Conservation (phyloP, 1,140 invertebrate genomes). For the Limonius californicus region DNA sequence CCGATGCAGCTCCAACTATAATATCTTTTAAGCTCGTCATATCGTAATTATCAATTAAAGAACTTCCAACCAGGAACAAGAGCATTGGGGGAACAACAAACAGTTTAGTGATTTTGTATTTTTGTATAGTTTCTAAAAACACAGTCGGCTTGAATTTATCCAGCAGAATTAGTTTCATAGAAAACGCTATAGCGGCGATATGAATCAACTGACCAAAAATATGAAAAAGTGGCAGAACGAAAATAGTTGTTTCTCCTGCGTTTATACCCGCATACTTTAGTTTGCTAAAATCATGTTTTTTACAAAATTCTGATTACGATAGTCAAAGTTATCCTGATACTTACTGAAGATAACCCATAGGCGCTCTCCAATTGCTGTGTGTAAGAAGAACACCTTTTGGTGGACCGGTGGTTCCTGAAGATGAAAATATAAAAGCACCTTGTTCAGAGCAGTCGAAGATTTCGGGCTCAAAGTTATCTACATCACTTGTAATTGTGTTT, state of each 20-base stretch:
- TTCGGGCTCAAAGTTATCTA: constrained; percentile 20
- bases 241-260: neutral
- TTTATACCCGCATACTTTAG: neutral
- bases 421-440: constrained; percentile 47
- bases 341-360: neutral
- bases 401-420: constrained; percentile 67
- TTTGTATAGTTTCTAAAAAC: constrained; percentile 18
- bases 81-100: constrained; percentile 62
- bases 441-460: constrained; percentile 24
- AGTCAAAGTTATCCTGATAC: neutral
- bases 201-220: neutral
- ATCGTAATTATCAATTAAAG: constrained; percentile 51
- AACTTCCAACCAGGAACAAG: constrained; percentile 62
- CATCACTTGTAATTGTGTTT: neutral
- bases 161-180: neutral
- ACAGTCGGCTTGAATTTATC: neutral
- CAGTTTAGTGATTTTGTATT: constrained; percentile 54
- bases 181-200: neutral
- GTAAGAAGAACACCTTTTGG: constrained; percentile 76
- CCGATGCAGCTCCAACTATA: constrained; percentile 49
- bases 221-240: neutral
- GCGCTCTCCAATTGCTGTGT: constrained; percentile 48
- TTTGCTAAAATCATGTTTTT: neutral
- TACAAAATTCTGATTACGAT: neutral
- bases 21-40: constrained; percentile 46